A percentile compares a stretch with the other conserved stretches of the same genome.
These are phyloP conservation scores for Eospalax fontanierii DNA, from an alignment of 2,797 vertebrate species.

Conservation along the genomic window DNA sequence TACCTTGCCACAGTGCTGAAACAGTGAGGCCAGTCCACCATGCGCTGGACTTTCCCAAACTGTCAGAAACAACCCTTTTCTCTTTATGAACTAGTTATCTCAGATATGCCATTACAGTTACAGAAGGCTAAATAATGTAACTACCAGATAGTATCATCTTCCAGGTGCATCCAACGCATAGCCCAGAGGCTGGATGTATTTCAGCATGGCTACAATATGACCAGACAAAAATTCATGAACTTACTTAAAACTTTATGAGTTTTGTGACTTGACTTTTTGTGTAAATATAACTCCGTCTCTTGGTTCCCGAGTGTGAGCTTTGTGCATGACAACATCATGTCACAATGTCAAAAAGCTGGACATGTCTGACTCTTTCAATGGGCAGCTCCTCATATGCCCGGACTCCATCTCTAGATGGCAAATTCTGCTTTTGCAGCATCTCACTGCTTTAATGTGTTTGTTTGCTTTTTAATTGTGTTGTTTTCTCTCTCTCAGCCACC, in stretches of 20 bases:
- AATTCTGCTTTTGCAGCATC: background rate
- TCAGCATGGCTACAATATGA: background rate
- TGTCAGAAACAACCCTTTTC: too few relatives aligned
- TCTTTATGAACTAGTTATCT: background rate
- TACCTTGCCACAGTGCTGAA: background rate
- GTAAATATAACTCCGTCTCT: too few relatives aligned
- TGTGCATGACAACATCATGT: too few relatives aligned
- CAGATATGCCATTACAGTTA: background rate
- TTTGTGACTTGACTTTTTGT: background rate
- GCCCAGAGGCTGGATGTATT: background rate
- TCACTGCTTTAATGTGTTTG: background rate
- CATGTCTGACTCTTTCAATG: background rate
- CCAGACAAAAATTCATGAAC: background rate
- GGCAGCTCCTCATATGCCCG: background rate
- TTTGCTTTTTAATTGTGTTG: slow-evolving; percentile 3
- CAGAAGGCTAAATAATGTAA: background rate
- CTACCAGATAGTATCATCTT: background rate
- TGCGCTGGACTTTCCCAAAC: background rate
- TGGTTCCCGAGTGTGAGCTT: too few relatives aligned
- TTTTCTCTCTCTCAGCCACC: background rate
- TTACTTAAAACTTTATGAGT: background rate
- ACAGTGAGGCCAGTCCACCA: background rate
- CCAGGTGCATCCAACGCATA: background rate
- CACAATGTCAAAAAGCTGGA: background rate
- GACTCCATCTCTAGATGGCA: background rate